phyloP scores from a whole-genome alignment of 2,888 invertebrate species.

The Hyposoter dolosus region DNA sequence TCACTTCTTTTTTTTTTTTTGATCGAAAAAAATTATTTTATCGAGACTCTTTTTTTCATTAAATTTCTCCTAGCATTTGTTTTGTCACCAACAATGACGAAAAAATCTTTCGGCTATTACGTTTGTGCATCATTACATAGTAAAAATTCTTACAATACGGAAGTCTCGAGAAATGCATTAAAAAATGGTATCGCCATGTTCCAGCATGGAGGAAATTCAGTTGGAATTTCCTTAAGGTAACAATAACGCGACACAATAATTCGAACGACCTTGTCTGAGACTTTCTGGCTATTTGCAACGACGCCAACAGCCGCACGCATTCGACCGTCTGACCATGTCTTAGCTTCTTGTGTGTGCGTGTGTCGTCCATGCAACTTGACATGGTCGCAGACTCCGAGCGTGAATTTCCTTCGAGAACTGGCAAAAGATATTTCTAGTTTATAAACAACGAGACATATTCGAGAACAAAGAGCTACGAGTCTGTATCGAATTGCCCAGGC shows the following conservation, averaged over 20 bases:
- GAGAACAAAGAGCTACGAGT: conserved; percentile 36
- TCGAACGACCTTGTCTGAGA: background rate
- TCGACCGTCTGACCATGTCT: background rate
- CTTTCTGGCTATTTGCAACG: background rate
- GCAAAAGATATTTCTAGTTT: conserved; percentile 18
- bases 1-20: too few relatives aligned
- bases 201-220: background rate
- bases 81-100: too few relatives aligned
- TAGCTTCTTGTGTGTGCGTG: background rate
- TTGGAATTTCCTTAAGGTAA: background rate
- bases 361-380: conserved; percentile 4
- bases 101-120: too few relatives aligned
- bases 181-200: background rate
- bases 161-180: background rate
- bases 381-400: background rate
- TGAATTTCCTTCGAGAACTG: conserved; percentile 24
- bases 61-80: too few relatives aligned
- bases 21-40: too few relatives aligned
- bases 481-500: background rate
- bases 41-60: too few relatives aligned
- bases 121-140: too few relatives aligned
- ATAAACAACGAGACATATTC: background rate
- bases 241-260: background rate
- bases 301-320: background rate
- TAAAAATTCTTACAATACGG: background rate